A percentile compares a stretch with the other conserved stretches of the same genome.
Evolutionary conservation across 2,888 invertebrate species (phyloP).

Genomic region (Eurois occulta): DNA sequence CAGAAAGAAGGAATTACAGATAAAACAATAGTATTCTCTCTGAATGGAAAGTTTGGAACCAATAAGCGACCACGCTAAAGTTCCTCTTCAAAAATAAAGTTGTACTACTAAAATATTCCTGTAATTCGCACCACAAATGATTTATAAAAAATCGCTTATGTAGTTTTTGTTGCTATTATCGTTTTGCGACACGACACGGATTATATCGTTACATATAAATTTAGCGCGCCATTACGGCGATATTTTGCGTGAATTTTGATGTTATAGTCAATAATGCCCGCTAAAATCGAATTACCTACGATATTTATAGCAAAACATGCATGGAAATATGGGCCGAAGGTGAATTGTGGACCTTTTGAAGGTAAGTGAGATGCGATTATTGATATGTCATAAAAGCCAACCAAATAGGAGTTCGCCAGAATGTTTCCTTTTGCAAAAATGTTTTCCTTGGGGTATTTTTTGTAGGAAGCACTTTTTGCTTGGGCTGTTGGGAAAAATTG

Average conservation of each 20-base stretch:
- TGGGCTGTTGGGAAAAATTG: neutral
- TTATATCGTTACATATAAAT: constrained; percentile 67
- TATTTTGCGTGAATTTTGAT: constrained; percentile 62
- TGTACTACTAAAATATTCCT: constrained; percentile 39
- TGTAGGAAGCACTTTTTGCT: neutral
- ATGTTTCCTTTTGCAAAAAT: constrained; percentile 1
- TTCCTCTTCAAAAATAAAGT: constrained; percentile 15
- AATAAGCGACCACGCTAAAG: neutral
- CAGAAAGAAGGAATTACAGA: neutral
- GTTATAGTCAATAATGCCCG: constrained; percentile 63
- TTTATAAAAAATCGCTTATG: constrained; percentile 54
- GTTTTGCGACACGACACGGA: constrained; percentile 66
- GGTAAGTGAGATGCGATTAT: constrained; percentile 46
- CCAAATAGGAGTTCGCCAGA: constrained; percentile 18
- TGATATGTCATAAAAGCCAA: constrained; percentile 46
- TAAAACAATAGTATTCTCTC: neutral
- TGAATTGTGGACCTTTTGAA: constrained; percentile 45
- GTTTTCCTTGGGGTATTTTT: constrained; percentile 18
- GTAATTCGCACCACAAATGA: constrained; percentile 51
- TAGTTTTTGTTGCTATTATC: constrained; percentile 66
- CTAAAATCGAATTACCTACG: constrained; percentile 67
- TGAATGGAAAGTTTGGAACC: neutral
- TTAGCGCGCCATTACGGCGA: constrained; percentile 59
- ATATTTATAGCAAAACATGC: constrained; percentile 64
- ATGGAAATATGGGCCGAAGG: constrained; percentile 41